Percentiles rank a stretch among this genome's conserved stretches.
These are phyloP conservation scores for Anoplolepis gracilipes DNA, from an alignment of 1,140 invertebrate genomes.

Conservation along the genomic window DNA sequence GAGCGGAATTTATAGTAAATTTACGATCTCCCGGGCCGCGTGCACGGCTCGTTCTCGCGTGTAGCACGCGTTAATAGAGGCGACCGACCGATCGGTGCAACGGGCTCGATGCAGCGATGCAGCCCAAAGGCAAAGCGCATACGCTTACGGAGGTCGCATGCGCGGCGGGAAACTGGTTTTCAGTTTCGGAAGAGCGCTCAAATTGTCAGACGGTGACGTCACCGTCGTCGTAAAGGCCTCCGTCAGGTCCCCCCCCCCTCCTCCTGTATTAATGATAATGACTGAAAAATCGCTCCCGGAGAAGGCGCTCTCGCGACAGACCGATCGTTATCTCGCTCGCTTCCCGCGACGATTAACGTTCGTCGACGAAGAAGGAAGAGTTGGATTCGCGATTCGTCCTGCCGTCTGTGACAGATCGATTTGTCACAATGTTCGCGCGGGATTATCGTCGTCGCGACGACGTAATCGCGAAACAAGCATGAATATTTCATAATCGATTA, in stretches of 20 bases:
- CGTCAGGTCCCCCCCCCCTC: conserved; percentile 25
- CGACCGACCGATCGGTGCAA: not conserved
- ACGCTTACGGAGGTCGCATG: conserved; percentile 59
- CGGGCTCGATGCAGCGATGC: conserved; percentile 31
- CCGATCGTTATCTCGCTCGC: conserved; percentile 35
- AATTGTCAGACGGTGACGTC: conserved; percentile 81
- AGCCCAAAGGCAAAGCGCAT: conserved; percentile 53
- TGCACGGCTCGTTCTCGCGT: conserved; percentile 13
- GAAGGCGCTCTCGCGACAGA: too few relatives aligned
- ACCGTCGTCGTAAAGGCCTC: conserved; percentile 64
- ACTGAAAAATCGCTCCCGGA: conserved; percentile 66
- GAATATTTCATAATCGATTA: not conserved
- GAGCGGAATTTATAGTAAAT: conserved; percentile 44
- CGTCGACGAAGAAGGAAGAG: not conserved
- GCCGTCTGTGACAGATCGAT: conserved; percentile 48
- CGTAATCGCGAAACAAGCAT: not conserved
- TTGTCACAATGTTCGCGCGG: conserved; percentile 1
- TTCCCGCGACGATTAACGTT: conserved; percentile 28
- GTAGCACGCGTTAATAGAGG: conserved; percentile 11
- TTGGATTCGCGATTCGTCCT: not conserved
- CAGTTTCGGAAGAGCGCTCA: conserved; percentile 77
- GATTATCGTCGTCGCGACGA: not conserved
- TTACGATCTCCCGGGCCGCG: conserved; percentile 52
- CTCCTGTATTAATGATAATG: conserved; percentile 65
- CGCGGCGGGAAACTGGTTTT: conserved; percentile 80